A percentile compares a stretch with the other conserved stretches of the same genome.
Evolutionary conservation across 35 echinoderm and acorn worm species (phyloP).

Genomic region (Anneissia japonica): DNA sequence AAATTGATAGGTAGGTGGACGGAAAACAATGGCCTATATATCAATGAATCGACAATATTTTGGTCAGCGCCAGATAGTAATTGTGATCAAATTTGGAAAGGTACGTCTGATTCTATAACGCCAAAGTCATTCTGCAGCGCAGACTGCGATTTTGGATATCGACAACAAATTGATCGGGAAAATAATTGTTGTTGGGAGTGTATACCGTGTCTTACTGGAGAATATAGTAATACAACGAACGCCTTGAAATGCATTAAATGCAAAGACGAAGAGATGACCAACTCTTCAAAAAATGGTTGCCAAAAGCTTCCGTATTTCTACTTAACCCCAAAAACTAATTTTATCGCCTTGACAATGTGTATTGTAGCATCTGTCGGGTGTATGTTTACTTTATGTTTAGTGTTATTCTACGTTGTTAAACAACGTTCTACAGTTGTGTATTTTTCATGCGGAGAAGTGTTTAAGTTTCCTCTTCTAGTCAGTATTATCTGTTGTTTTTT

Average conservation of each 20-base stretch:
- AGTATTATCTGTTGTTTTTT: neutral
- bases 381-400: neutral
- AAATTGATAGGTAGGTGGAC: slow-evolving; percentile 29
- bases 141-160: neutral
- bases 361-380: neutral
- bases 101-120: neutral
- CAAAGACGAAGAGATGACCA: neutral
- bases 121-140: neutral
- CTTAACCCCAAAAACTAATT: neutral
- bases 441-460: neutral
- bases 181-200: neutral
- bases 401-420: neutral
- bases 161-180: neutral
- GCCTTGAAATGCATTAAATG: neutral
- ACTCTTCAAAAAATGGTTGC: neutral
- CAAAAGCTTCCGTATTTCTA: neutral
- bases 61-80: slow-evolving; percentile 15
- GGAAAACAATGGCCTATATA: neutral
- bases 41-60: neutral
- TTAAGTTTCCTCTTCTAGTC: neutral
- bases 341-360: neutral
- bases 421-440: neutral
- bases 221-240: neutral
- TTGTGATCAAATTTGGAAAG: neutral
- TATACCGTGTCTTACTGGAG: neutral